Conservation (phyloP, 64 coral and sea anemone genomes). For the Anthopleura sola region DNA sequence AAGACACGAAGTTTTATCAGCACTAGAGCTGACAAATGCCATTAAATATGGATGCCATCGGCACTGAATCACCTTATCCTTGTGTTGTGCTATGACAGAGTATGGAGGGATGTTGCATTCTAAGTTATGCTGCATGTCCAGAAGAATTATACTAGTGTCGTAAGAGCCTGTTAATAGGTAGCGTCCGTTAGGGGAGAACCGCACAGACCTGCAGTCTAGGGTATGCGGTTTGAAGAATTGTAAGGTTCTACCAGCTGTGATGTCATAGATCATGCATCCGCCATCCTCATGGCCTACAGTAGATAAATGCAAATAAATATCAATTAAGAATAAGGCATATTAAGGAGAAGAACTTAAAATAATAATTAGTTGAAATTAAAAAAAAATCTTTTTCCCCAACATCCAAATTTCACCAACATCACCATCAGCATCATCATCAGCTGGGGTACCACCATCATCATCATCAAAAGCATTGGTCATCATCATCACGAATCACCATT, state of each 20-base stretch:
- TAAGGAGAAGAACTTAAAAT: no score
- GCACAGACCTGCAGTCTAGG: conserved; percentile 90
- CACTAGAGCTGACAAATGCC: conserved; percentile 89
- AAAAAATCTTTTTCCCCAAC: no score
- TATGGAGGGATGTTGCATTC: conserved; percentile 68
- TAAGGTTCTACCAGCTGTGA: conserved; percentile 78
- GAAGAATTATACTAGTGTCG: conserved; percentile 77
- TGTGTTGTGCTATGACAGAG: conserved; percentile 76
- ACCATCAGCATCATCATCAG: no score
- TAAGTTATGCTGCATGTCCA: conserved; percentile 77
- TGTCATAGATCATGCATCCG: conserved; percentile 93
- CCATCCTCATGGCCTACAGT: conserved; percentile 87
- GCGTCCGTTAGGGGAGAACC: conserved; percentile 85
- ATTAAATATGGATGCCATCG: conserved; percentile 84
- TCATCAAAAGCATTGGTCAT: no score
- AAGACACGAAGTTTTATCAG: conserved; percentile 81
- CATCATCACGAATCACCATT: no score
- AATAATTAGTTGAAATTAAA: not conserved
- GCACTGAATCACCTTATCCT: conserved; percentile 94
- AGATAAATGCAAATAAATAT: not conserved
- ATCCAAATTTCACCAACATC: no score
- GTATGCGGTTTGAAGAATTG: conserved; percentile 88
- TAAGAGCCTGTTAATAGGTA: conserved; percentile 87
- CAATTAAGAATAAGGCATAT: not conserved
- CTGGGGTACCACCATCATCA: no score